These are phyloP conservation scores for Centropus unirufus DNA, from an alignment of 2,113 vertebrate species.

Conservation along the genomic window DNA sequence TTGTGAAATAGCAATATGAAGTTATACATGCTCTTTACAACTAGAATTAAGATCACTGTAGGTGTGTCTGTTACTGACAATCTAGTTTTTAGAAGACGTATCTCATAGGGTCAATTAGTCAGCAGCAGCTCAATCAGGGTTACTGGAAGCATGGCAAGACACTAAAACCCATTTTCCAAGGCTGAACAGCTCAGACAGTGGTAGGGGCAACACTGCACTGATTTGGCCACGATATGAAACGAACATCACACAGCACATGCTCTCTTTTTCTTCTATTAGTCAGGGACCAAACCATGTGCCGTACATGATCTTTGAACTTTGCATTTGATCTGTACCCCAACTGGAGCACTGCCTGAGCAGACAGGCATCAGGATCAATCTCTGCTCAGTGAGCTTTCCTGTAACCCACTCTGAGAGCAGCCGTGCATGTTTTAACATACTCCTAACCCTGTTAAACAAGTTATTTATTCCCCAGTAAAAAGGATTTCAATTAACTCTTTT, in stretches of 20 bases:
- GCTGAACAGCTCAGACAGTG: neutral
- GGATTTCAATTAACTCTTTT: neutral
- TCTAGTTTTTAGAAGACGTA: neutral
- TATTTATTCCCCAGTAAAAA: neutral
- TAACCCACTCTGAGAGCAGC: neutral
- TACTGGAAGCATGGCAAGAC: neutral
- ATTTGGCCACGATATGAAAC: neutral
- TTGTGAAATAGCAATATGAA: neutral
- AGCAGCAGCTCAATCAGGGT: neutral
- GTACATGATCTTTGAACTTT: neutral
- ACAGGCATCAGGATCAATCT: rapidly evolving
- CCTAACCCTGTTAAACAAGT: neutral
- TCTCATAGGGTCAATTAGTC: neutral
- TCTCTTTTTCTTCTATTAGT: neutral
- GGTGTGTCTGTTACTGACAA: neutral
- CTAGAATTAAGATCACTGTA: neutral
- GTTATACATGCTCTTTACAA: neutral
- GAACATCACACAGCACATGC: neutral
- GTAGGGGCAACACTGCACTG: neutral
- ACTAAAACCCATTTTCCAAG: neutral
- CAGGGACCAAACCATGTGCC: neutral
- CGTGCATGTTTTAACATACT: neutral
- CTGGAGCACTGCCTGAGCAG: neutral
- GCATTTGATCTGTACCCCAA: neutral
- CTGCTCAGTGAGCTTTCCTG: neutral